phyloP scores from a whole-genome alignment of 2,797 vertebrate genomes.

The Sorex maritimensis region DNA sequence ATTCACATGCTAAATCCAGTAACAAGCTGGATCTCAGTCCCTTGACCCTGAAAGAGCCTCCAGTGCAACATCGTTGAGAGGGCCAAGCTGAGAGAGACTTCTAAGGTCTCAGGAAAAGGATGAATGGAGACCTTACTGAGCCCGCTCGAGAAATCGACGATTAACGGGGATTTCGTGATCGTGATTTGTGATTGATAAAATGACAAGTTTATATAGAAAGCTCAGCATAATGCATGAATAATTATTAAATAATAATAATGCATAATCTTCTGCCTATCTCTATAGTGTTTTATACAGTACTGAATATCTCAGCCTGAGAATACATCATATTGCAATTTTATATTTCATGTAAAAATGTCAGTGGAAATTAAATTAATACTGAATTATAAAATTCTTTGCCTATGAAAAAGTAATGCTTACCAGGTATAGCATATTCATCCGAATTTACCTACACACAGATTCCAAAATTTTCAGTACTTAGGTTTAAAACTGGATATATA shows the following conservation, averaged over 20 bases:
- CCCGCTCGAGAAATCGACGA: no score
- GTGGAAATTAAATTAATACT: background rate
- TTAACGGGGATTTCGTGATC: no score
- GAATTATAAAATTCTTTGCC: slow-evolving; percentile 55
- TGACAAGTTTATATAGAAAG: background rate
- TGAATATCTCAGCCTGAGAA: slow-evolving; percentile 20
- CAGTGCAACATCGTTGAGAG: no score
- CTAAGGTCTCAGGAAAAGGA: no score
- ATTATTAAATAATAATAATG: background rate
- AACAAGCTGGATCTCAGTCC: no score
- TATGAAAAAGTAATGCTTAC: slow-evolving; percentile 22
- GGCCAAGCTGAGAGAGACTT: no score
- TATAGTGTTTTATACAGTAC: background rate
- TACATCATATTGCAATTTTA: slow-evolving; percentile 14
- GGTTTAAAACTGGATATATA: slow-evolving; percentile 34
- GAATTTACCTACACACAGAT: slow-evolving; percentile 68
- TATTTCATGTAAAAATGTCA: background rate
- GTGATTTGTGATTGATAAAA: background rate
- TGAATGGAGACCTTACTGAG: no score
- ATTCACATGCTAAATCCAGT: no score
- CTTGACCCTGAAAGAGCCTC: no score
- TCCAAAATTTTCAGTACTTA: slow-evolving; percentile 20
- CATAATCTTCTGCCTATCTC: background rate
- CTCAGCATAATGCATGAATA: background rate
- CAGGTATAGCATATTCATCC: background rate